Conservation (phyloP, 2,797 vertebrate species). For the Megalops cyprinoides region DNA sequence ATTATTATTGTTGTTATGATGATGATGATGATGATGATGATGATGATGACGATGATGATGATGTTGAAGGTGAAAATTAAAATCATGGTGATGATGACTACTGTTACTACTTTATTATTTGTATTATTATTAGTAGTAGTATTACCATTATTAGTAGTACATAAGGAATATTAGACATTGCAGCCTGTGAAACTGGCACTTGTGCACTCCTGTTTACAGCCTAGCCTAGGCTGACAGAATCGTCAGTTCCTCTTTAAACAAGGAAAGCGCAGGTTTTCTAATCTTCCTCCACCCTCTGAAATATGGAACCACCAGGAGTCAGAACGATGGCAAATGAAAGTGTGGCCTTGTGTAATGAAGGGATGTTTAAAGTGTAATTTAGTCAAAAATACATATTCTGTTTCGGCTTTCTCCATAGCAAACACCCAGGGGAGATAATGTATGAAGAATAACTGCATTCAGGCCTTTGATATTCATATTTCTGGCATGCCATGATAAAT, state of each 20-base stretch:
- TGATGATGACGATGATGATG: not conserved
- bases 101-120: too few relatives aligned
- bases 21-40: not conserved
- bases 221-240: not conserved
- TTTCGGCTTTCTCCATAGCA: constrained; percentile 3
- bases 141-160: too few relatives aligned
- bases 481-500: constrained; percentile 49
- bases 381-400: constrained; percentile 45
- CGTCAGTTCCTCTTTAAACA: not conserved
- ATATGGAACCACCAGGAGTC: constrained; percentile 9
- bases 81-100: too few relatives aligned
- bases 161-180: too few relatives aligned
- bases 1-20: not conserved
- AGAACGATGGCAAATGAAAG: constrained; percentile 11
- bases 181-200: too few relatives aligned
- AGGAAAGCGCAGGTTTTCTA: constrained; percentile 14
- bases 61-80: too few relatives aligned
- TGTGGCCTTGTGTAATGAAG: constrained; percentile 22
- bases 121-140: too few relatives aligned
- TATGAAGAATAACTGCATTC: constrained; percentile 42
- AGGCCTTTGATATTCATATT: constrained; percentile 55
- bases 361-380: constrained; percentile 39
- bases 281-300: not conserved
- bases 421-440: not conserved
- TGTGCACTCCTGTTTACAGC: too few relatives aligned